A percentile compares a stretch with the other conserved stretches of the same genome.
Evolutionary conservation across 30 jellyfish, hydroid and myxozoan species (phyloP).

Genomic region (Cassiopea xamachana): DNA sequence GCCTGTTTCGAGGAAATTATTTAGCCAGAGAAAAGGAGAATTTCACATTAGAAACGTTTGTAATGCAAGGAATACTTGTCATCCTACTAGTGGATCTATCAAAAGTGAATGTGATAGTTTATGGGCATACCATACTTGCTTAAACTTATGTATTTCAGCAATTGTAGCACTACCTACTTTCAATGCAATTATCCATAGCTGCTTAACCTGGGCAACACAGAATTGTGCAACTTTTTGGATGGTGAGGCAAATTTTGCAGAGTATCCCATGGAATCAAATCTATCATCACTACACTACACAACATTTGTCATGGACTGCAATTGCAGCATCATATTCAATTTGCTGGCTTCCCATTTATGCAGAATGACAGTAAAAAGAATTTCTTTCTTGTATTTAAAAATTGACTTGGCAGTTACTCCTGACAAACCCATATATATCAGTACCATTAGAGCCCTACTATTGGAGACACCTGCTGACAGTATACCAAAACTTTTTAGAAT

Average conservation of each 20-base stretch:
- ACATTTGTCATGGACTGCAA: neutral
- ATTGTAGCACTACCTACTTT: neutral
- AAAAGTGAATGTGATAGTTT: neutral
- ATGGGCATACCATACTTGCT: neutral
- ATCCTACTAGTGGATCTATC: neutral
- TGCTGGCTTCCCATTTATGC: slow-evolving; percentile 30
- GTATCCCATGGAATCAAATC: slow-evolving; percentile 72
- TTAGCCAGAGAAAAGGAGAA: too few relatives aligned
- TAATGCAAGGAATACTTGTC: too few relatives aligned
- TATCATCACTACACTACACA: slow-evolving; percentile 66
- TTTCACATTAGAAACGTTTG: too few relatives aligned
- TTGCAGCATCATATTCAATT: neutral
- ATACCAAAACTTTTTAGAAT: slow-evolving; percentile 30
- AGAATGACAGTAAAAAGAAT: slow-evolving; percentile 45
- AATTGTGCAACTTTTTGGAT: too few relatives aligned
- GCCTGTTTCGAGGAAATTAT: neutral
- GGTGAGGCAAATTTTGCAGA: slow-evolving; percentile 48
- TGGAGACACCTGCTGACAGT: slow-evolving; percentile 50
- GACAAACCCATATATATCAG: slow-evolving; percentile 62
- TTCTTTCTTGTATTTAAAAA: slow-evolving; percentile 36
- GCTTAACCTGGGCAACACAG: too few relatives aligned
- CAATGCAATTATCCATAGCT: neutral
- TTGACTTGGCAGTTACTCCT: slow-evolving; percentile 20
- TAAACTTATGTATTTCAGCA: too few relatives aligned
- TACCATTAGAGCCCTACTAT: slow-evolving; percentile 31